phyloP scores from a whole-genome alignment of 2,113 vertebrate genomes.

The Canis aureus region DNA sequence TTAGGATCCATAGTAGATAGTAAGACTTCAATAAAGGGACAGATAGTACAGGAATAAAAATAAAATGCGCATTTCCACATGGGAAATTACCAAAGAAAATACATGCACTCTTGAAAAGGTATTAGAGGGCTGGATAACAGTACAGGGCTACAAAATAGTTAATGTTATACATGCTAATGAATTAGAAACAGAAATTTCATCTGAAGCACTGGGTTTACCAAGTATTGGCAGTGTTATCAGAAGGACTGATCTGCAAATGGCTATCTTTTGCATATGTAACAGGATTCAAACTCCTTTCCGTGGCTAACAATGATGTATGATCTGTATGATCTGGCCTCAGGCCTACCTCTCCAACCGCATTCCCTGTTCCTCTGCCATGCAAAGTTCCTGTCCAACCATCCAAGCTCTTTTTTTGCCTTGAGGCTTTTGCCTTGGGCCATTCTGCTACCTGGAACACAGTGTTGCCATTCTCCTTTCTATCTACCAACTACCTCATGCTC shows the following conservation, averaged over 20 bases:
- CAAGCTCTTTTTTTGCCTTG: background rate
- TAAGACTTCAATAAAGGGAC: background rate
- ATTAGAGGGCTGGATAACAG: background rate
- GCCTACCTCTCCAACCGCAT: background rate
- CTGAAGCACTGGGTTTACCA: background rate
- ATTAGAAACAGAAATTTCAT: background rate
- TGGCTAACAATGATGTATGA: background rate
- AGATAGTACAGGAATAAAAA: background rate
- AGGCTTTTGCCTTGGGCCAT: background rate
- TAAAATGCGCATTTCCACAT: conserved; percentile 23
- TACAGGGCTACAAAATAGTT: background rate
- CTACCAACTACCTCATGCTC: background rate
- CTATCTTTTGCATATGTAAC: background rate
- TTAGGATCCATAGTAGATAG: background rate
- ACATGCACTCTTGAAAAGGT: background rate
- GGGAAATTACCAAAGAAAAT: conserved; percentile 28
- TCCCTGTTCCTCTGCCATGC: background rate
- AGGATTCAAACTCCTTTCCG: background rate
- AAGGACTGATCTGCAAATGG: background rate
- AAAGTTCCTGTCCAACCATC: background rate
- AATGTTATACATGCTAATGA: background rate
- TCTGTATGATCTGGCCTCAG: background rate
- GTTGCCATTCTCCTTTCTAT: background rate
- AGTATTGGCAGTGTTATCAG: background rate
- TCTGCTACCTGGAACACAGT: background rate